These are phyloP conservation scores for Psilanteris sp. DNA, from an alignment of 1,140 invertebrate genomes.

Conservation along the genomic window DNA sequence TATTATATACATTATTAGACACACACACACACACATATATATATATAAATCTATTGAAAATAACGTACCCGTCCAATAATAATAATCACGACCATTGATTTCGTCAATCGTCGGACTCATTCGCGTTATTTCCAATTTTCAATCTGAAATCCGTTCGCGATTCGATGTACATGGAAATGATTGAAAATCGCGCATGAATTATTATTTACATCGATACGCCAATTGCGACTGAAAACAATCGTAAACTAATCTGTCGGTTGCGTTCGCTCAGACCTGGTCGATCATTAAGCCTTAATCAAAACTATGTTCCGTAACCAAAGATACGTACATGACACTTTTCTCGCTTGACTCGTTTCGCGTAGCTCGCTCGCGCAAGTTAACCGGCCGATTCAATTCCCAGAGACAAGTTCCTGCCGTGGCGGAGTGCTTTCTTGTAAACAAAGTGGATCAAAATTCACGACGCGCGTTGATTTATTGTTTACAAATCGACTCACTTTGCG, in stretches of 20 bases:
- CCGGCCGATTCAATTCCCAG: slow-evolving; percentile 1
- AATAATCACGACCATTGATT: too few relatives aligned
- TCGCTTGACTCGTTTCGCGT: slow-evolving; percentile 33
- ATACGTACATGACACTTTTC: slow-evolving; percentile 38
- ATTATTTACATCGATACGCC: too few relatives aligned
- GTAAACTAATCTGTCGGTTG: slow-evolving; percentile 25
- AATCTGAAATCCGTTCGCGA: too few relatives aligned
- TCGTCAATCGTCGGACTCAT: too few relatives aligned
- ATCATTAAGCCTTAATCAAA: slow-evolving; percentile 40
- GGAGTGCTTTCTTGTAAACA: not conserved
- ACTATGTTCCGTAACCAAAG: slow-evolving; percentile 31
- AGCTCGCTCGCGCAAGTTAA: slow-evolving; percentile 4
- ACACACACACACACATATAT: too few relatives aligned
- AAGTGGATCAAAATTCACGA: slow-evolving; percentile 6
- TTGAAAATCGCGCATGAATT: too few relatives aligned
- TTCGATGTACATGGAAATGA: too few relatives aligned
- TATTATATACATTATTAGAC: too few relatives aligned
- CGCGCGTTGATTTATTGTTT: slow-evolving; percentile 17
- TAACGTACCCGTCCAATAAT: too few relatives aligned
- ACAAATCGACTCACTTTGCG: slow-evolving; percentile 12
- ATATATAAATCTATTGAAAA: too few relatives aligned
- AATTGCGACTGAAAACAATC: slow-evolving; percentile 2
- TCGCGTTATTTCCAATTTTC: too few relatives aligned
- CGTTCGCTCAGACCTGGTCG: slow-evolving; percentile 17
- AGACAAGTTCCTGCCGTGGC: not conserved